Base-by-base conservation (phyloP, 2,888 invertebrate species). In the Cartodere bifasciata region DNA sequence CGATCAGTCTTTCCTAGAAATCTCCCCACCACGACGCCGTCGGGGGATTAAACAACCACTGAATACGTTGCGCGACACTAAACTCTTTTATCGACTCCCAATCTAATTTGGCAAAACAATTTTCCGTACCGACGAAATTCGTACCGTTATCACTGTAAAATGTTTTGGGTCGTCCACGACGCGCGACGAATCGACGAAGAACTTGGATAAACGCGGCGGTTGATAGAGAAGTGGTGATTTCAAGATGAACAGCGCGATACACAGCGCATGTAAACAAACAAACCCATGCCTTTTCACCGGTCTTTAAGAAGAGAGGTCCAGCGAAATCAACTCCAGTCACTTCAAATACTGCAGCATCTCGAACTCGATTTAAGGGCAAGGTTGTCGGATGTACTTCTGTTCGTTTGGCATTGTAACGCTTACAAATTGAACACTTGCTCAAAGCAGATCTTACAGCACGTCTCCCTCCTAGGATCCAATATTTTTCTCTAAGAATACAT, bases 11-110 rank as follows among this genome's bases (percentile, higher is more conserved):
- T 40, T 63, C 60, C 47, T 55, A 63, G 40, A 51, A 55, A 23
- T 62, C 60, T 27, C 60, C 59, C 56, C 55, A 55, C 60, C 62
- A 63, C 2, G 59, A 41, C 3, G 58, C 52, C 1, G 46, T 39
- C 4, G 56, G 56, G 4, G 55, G 52, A 29, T 53, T 61, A 36
- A 60, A 61, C 6, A 39, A 35, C 52, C 52, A 50, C 15, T 23
- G 16, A 23, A 52, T 48, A 14, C 42, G 29, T 13, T 42, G 28
- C 2, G 41, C 31, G 1, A 39, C 13, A 14, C 40, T 39, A 14
- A 37, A 29, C 9, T 37, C 21, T 4, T 13, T 6, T 13, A 53
- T 45, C 4, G 27, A 23, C 3, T 40, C 35, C 50, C 46, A 49
- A 27, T 53, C 38, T 14, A 52, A 16, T 11, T 35, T 12, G 16